Evolutionary conservation across 2,888 invertebrate genomes (phyloP), one percentile per base, ranked within the genome.

Genomic region (Pegoplata infirma): DNA sequence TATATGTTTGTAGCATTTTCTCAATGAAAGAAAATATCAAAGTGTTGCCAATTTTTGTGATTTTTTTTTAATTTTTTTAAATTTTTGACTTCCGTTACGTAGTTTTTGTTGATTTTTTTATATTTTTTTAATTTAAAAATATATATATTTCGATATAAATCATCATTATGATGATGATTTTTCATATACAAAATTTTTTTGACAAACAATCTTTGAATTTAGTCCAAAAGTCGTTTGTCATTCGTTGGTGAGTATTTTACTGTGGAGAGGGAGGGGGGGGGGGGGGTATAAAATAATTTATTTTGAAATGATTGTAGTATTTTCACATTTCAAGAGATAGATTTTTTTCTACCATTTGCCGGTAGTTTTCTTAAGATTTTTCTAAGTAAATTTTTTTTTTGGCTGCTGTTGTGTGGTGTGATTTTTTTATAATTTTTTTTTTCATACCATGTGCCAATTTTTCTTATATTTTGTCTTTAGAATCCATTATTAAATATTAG

Each of bases 201-300:
- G 16, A 53, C 51, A 59, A 25, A 74, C 51, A 69, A 59, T 46
- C 71, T 80, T 81, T 80, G 76, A 82, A 80, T 61, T 46, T 68
- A 59, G 76, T 81, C 76, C 80, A 82, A 81, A 76, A 71, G 25
- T 21, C 5, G 28, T 66, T 81, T 82, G 80, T 78, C 76, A 76
- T 76, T 80, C 55, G 69, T 64, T 72, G 73, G 51, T 44, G 53
- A 32, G 32, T 10, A 32, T 32, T n/a, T n/a, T 10, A 32, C 12
- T 40, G 36, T n/a, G 12, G n/a, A n/a, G n/a, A n/a, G n/a, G n/a
- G n/a, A n/a, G n/a, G n/a, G n/a, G n/a, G n/a, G n/a, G n/a, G n/a
- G n/a, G 36, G 36, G n/a, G 36, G 40, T 44, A 40, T 14, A 36
- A 72, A 76, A 73, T 53, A 21, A 32, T 7, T 53, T 23, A 32